Evolutionary conservation across 1,140 invertebrate genomes (phyloP), one percentile per base, ranked within the genome.

Genomic region (Oscheius sp.): DNA sequence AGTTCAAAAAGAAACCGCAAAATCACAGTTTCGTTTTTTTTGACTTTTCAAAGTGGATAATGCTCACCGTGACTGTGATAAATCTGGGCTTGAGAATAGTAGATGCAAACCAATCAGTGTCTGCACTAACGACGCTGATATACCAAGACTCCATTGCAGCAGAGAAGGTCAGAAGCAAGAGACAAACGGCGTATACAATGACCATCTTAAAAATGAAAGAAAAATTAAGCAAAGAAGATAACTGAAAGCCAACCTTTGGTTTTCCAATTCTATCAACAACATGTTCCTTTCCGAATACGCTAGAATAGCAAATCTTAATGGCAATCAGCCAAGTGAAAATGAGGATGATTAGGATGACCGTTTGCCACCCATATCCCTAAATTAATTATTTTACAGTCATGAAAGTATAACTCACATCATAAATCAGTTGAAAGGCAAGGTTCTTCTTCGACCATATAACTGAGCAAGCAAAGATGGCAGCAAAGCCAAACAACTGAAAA

Each of bases 301-400:
- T 55, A 4, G 49, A 55, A 4, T 7, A 55, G 23, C 15, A 55
- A 4, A 55, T 55, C 28, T 55, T 55, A 23, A 55, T 15, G 28
- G 49, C 49, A 55, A 55, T 23, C 23, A 55, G 15, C 49, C 49
- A 55, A 23, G 49, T 55, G 49, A 55, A 55, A 23, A 55, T 55
- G 23, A 55, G 49, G 28, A 55, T 55, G 28, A 55, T 23, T 7
- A 55, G 49, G 23, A 55, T 55, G 4, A 55, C 49, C 23, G 49
- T 55, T 55, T 55, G 49, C 49, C 49, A 55, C 4, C 49, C 49
- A 23, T 55, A 55, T 55, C 49, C 49, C 49, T 55, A 13, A 55
- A 55, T n/a, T n/a, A n/a, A n/a, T n/a, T n/a, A n/a, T n/a, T n/a
- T n/a, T n/a, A n/a, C n/a, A n/a, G n/a, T n/a, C 38, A 55, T 55